phyloP scores from a whole-genome alignment of 2,888 invertebrate genomes.

The Caenorhabditis sp. region DNA sequence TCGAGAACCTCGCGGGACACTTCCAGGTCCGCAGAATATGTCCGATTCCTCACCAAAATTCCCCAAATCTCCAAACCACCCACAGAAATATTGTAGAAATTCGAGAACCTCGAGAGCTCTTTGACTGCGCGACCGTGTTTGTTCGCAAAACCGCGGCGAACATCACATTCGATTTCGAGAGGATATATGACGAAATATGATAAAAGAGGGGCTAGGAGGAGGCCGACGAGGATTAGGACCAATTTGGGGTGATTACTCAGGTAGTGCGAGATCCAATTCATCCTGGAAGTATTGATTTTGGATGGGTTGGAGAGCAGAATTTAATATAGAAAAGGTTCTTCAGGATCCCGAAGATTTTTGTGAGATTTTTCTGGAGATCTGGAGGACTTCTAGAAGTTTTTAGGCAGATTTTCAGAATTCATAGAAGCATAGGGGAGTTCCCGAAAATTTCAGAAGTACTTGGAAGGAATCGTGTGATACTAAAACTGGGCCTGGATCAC shows the following conservation, averaged over 20 bases:
- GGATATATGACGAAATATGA: conserved; percentile 57
- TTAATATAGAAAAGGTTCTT: not conserved
- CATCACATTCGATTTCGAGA: conserved; percentile 62
- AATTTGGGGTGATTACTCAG: conserved; percentile 46
- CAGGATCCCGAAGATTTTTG: no score
- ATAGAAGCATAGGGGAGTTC: no score
- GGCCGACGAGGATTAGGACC: conserved; percentile 37
- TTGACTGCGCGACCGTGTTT: conserved; percentile 57
- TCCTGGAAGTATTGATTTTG: conserved; percentile 3
- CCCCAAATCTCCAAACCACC: conserved; percentile 64
- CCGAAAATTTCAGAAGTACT: no score
- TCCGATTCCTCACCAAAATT: conserved; percentile 56
- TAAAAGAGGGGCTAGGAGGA: conserved; percentile 44
- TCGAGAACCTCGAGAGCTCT: conserved; percentile 57
- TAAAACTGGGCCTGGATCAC: no score
- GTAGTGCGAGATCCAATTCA: conserved; percentile 39
- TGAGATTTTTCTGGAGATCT: no score
- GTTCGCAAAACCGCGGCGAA: conserved; percentile 64
- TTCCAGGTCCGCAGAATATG: conserved; percentile 33
- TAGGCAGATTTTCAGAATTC: no score
- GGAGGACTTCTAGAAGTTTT: no score
- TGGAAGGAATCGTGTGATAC: no score
- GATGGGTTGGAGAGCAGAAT: no score
- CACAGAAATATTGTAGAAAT: conserved; percentile 61
- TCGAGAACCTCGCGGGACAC: conserved; percentile 55